A percentile compares a stretch with the other conserved stretches of the same genome.
Conservation (phyloP, 2,113 vertebrate genomes). For the Pseudonaja textilis region DNA sequence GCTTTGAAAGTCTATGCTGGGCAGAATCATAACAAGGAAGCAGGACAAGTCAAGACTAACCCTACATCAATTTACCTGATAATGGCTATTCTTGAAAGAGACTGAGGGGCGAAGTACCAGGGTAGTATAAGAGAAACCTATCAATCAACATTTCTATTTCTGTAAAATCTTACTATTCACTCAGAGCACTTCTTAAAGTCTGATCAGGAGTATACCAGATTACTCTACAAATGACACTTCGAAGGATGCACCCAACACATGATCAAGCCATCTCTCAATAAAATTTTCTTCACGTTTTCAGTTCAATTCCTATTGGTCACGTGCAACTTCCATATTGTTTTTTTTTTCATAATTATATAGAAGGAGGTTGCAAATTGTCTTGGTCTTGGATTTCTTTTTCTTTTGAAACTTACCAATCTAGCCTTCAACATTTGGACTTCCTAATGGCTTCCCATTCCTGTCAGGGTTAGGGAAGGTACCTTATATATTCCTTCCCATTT, state of each 20-base stretch:
- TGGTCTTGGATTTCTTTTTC: not conserved
- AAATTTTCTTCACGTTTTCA: not conserved
- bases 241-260: not conserved
- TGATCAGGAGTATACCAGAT: not conserved
- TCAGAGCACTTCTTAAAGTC: not conserved
- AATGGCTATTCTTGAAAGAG: not conserved
- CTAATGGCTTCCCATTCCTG: not conserved
- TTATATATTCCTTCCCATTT: not conserved
- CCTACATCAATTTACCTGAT: not conserved
- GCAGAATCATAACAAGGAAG: not conserved
- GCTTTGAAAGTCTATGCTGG: not conserved
- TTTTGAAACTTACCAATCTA: not conserved
- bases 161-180: not conserved
- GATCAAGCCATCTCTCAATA: not conserved
- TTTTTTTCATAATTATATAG: not conserved
- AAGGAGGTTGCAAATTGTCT: not conserved
- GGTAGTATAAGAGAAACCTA: not conserved
- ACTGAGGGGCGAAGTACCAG: not conserved
- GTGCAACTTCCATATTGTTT: not conserved
- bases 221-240: not conserved
- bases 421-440: not conserved
- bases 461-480: not conserved
- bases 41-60: not conserved
- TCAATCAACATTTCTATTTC: not conserved
- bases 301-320: not conserved